A percentile compares a stretch with the other conserved stretches of the same genome.
phyloP scores from a whole-genome alignment of 1,140 invertebrate species.

The Aphidius ervi region DNA sequence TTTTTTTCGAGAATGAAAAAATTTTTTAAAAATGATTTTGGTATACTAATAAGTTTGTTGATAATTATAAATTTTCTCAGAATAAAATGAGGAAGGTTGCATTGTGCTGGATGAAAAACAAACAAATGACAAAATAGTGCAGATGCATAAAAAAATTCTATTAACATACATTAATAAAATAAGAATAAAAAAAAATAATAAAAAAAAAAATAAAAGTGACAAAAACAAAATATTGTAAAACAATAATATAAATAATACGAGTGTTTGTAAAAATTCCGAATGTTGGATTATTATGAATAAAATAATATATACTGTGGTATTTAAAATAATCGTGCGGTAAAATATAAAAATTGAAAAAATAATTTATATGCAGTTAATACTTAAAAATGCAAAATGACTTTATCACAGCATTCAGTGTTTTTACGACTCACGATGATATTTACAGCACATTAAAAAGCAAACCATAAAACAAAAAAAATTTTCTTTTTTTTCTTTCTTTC shows the following conservation, averaged over 20 bases:
- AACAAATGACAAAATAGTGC: conserved; percentile 43
- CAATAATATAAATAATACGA: conserved; percentile 17
- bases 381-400: not conserved
- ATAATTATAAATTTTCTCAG: conserved; percentile 1
- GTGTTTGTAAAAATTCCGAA: conserved; percentile 2
- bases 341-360: not conserved
- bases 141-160: conserved; percentile 40
- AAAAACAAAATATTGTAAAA: conserved; percentile 20
- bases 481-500: too few relatives aligned
- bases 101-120: conserved; percentile 19
- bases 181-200: conserved; percentile 25
- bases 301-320: not conserved
- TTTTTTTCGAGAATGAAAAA: too few relatives aligned
- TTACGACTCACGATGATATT: not conserved
- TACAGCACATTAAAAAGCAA: conserved; percentile 19
- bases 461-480: not conserved
- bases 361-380: conserved; percentile 2
- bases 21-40: too few relatives aligned
- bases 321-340: conserved; percentile 6
- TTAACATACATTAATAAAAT: conserved; percentile 41
- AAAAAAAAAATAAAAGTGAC: conserved; percentile 24
- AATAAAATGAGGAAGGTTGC: conserved; percentile 11
- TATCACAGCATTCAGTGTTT: not conserved
- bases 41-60: not conserved
- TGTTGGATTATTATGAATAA: conserved; percentile 4